Conservation (phyloP, 2,113 vertebrate species). For the Stomatorhinus ivindoensis region DNA sequence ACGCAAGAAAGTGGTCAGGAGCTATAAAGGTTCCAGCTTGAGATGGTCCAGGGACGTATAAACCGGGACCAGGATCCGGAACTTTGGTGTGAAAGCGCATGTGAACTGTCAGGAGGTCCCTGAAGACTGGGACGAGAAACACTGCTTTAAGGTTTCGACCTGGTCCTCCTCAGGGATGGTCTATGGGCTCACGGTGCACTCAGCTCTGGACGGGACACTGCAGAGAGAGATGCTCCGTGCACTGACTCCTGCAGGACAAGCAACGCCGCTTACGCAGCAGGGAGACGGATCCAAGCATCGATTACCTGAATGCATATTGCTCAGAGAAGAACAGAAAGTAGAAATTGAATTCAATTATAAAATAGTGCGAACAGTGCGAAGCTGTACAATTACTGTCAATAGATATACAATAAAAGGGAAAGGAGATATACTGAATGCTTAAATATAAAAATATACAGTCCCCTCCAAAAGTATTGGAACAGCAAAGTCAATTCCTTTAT, state of each 20-base stretch:
- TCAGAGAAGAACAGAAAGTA: not conserved
- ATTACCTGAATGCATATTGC: not conserved
- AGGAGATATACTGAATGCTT: not conserved
- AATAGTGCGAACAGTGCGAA: too few relatives aligned
- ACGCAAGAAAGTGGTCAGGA: not conserved
- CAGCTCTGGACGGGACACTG: not conserved
- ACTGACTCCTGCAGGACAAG: not conserved
- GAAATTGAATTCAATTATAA: not conserved
- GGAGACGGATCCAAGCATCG: not conserved
- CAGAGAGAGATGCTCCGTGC: not conserved
- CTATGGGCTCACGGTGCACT: not conserved
- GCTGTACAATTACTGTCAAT: not conserved
- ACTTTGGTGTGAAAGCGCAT: not conserved
- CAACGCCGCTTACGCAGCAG: not conserved
- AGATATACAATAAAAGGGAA: not conserved
- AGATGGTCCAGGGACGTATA: not conserved
- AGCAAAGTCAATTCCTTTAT: too few relatives aligned
- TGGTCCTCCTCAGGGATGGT: not conserved
- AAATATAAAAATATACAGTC: not conserved
- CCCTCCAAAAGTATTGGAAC: too few relatives aligned
- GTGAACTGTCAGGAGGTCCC: not conserved
- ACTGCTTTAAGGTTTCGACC: not conserved
- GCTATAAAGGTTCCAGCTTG: not conserved
- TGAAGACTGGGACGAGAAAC: not conserved
- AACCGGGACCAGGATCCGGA: not conserved